Base-by-base conservation (phyloP, 2,113 vertebrate genomes). In the Elachura formosa region DNA sequence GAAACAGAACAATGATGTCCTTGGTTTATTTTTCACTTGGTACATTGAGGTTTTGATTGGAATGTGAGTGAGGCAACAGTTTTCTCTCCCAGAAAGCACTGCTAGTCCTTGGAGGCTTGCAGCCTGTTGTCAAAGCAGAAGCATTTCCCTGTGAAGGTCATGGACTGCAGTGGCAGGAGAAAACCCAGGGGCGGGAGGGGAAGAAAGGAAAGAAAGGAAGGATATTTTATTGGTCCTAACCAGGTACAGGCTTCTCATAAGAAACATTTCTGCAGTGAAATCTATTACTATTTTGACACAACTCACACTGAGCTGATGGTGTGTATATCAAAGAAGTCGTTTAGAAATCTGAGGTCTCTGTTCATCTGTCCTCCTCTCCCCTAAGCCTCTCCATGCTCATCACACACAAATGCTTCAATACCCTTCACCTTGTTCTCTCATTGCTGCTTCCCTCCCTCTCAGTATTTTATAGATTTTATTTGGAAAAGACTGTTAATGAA, bases 11-110 rank as follows among this genome's bases (percentile, higher is more conserved):
- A 96, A 97, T 94, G 68, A 97, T 97, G 97, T 96, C 96, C 96
- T 98, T 97, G 96, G 90, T 96, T 98, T 97, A 96, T 97, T 98
- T 98, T 96, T 98, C 95, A 91, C 81, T 96, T 73, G 92, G 80
- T 93, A 86, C 78, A 83, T 96, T 97, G 92, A 96, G 67, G 89
- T 96, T 97, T 97, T 97, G 94, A 97, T 97, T 97, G 94, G 88
- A 94, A 97, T 98, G 87, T 87, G 95, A 96, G 68, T 34, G n/a
- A 96, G 88, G 90, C 90, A 93, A 90, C 76, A 81, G 77, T 96
- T 98, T 97, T 96, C 87, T 96, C 90, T 97, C 93, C 94, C 90
- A 97, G 82, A 89, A 96, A 96, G 74, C 91, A 56, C 43, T 94
- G 66, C 90, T 55, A 20, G 68, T 97, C 95, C 96, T 98, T 89